Percentiles rank a stretch among this genome's conserved stretches.
phyloP scores from a whole-genome alignment of 2,113 vertebrate genomes.

The Tyto alba region DNA sequence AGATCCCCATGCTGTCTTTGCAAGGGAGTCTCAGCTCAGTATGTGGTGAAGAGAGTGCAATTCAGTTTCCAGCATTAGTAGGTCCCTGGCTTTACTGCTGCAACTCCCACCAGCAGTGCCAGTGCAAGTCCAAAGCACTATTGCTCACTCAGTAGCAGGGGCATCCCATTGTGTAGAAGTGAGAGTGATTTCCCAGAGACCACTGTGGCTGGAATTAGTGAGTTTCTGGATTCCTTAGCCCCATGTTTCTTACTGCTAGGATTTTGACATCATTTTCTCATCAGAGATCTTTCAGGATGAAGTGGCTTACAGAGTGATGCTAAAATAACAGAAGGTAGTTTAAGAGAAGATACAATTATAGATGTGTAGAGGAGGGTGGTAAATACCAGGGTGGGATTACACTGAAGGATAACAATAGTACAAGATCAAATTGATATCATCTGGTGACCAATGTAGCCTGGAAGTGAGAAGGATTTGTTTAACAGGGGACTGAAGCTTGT shows the following conservation, averaged over 20 bases:
- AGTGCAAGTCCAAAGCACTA: accelerated
- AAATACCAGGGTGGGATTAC: background rate
- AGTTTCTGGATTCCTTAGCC: background rate
- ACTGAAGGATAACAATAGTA: background rate
- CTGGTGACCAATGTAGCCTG: background rate
- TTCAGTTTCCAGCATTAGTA: background rate
- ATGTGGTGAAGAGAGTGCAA: background rate
- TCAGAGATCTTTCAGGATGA: background rate
- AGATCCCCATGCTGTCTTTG: background rate
- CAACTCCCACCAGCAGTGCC: background rate
- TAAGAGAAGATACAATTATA: background rate
- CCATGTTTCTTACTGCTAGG: background rate
- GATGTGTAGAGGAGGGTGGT: background rate
- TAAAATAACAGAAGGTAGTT: background rate
- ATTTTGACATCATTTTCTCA: background rate
- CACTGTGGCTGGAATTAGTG: accelerated
- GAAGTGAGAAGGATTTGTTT: background rate
- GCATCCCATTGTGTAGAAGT: accelerated
- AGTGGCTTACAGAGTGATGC: background rate
- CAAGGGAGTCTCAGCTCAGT: background rate
- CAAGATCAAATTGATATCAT: background rate
- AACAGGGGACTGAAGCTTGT: background rate
- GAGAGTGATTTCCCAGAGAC: background rate
- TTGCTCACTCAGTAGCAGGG: background rate
- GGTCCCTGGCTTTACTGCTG: background rate